Evolutionary conservation across 2,797 vertebrate species (phyloP).

Genomic region (Geotrypetes seraphini): DNA sequence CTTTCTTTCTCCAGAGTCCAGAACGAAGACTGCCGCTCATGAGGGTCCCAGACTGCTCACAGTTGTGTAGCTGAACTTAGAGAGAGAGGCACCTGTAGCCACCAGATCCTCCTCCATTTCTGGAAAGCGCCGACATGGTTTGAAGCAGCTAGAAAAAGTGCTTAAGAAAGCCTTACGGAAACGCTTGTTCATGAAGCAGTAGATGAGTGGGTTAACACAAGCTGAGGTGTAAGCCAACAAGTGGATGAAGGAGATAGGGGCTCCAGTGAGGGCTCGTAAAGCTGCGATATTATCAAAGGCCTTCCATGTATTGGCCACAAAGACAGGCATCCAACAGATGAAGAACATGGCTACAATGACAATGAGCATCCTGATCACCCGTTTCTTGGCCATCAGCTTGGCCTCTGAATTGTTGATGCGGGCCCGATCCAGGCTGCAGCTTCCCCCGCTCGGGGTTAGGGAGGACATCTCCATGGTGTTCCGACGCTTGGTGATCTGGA

Average conservation of each 20-base stretch:
- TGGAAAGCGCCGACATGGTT: conserved; percentile 46
- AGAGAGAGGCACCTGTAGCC: conserved; percentile 70
- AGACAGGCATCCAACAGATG: conserved; percentile 90
- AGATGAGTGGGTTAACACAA: conserved; percentile 87
- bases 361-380: conserved; percentile 89
- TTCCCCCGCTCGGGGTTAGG: conserved; percentile 32
- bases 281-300: conserved; percentile 71
- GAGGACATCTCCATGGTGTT: conserved; percentile 72
- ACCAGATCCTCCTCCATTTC: conserved; percentile 63
- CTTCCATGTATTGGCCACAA: conserved; percentile 84
- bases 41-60: conserved; percentile 80
- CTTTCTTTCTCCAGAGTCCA: too few species aligned
- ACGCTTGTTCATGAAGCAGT: conserved; percentile 97
- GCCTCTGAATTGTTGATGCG: conserved; percentile 72
- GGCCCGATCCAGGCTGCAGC: conserved; percentile 39
- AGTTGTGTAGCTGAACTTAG: conserved; percentile 89
- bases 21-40: conserved; percentile 30
- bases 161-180: conserved; percentile 78
- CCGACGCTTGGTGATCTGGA: conserved; percentile 58
- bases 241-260: conserved; percentile 90
- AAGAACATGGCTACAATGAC: conserved; percentile 88
- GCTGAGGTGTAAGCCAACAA: conserved; percentile 79
- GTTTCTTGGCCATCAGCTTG: conserved; percentile 83
- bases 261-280: conserved; percentile 63
- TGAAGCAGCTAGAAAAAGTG: conserved; percentile 66